phyloP scores from a whole-genome alignment of 30 jellyfish, hydroid and myxozoan genomes.

The Pelagia noctiluca region DNA sequence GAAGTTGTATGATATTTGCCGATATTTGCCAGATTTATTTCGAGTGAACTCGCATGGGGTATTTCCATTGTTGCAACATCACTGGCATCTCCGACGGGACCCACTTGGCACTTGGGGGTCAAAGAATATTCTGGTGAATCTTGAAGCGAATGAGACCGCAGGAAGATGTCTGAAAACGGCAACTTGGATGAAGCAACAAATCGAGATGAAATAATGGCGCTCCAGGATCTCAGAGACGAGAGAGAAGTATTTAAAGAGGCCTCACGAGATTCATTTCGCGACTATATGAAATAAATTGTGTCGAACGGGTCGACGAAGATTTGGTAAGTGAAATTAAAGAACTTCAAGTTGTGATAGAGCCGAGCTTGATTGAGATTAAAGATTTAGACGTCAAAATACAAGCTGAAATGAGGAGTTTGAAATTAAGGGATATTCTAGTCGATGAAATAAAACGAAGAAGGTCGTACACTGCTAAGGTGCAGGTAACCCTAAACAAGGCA shows the following conservation, averaged over 20 bases:
- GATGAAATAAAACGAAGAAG: constrained; percentile 20
- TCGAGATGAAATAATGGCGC: neutral
- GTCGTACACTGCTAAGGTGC: constrained; percentile 29
- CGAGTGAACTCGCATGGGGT: too few relatives aligned
- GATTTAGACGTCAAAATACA: constrained; percentile 17
- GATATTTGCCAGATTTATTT: too few relatives aligned
- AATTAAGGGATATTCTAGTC: constrained; percentile 1
- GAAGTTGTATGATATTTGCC: too few relatives aligned
- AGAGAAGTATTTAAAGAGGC: constrained; percentile 31
- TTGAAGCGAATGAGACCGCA: neutral
- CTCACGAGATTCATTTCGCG: neutral
- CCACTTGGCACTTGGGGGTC: constrained; percentile 13
- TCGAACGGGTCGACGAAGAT: constrained; percentile 9
- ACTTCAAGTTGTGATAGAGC: constrained; percentile 6
- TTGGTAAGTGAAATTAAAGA: constrained; percentile 28
- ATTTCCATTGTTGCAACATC: too few relatives aligned
- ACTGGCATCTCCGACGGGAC: constrained; percentile 71
- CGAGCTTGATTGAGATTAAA: constrained; percentile 17
- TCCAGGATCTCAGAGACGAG: constrained; percentile 16
- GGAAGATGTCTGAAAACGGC: constrained; percentile 6
- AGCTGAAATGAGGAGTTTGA: constrained; percentile 10
- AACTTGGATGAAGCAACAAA: neutral
- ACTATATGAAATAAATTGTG: neutral
- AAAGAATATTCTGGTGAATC: neutral
- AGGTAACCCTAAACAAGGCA: constrained; percentile 18